Evolutionary conservation across 1,140 invertebrate species (phyloP), one percentile per base, ranked within the genome.

Genomic region (Bombus superbus): DNA sequence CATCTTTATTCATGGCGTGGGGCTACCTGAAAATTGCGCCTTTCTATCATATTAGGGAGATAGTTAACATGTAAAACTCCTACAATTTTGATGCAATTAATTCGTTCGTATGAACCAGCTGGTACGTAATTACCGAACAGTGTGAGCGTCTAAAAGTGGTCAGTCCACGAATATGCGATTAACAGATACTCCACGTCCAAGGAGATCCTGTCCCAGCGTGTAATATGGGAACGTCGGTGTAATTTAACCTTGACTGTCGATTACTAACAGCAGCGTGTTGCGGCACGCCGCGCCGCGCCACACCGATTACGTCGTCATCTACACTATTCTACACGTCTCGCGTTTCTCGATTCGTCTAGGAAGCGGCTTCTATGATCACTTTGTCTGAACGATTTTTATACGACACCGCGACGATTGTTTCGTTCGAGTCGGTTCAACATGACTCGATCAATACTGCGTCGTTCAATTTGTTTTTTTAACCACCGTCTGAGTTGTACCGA

Each of bases 121-220:
- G 47, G 1, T 53, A 28, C 28, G 38, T 42, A 72, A 57, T 2
- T 25, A 40, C 10, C 10, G 8, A 11, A 32, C 68, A 44, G 11
- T 71, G 5, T 35, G 40, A 73, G 59, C 72, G 42, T 74, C 64
- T 79, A 81, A 86, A 89, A 89, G 80, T 77, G 68, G 83, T 87
- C 57, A 85, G 53, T 82, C 44, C 42, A 66, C 47, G 75, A 87
- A 89, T 86, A 89, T 77, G 73, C 72, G 77, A 89, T 88, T 89
- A 89, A 81, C 72, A 81, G 53, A 82, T 88, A 79, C 77, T 62
- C 47, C 42, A 32, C 59, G 78, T 87, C 89, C 89, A 90, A 90
- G 89, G 89, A 89, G 89, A 90, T 87, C 89, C 81, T 90, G 88
- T 90, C 74, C 64, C 77, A 38, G 57, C 35, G 64, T 81, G 83